phyloP scores from a whole-genome alignment of 2,888 invertebrate genomes.

The Biston stratarius region DNA sequence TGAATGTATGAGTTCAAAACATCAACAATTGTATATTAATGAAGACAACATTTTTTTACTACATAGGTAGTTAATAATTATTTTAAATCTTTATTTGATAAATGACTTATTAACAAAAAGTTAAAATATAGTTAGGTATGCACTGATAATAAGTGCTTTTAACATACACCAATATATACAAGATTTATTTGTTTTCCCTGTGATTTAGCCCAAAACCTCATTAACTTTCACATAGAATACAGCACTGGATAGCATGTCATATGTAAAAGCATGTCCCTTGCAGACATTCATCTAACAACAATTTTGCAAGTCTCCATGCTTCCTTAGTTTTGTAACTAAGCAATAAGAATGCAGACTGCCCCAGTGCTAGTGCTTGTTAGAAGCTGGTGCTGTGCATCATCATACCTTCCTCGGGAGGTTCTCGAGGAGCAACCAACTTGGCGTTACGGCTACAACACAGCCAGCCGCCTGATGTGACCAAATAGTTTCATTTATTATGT shows the following conservation, averaged over 20 bases:
- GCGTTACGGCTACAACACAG: slow-evolving; percentile 76
- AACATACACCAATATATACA: not conserved
- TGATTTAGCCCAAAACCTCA: not conserved
- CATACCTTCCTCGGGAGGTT: slow-evolving; percentile 67
- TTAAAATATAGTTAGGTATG: not conserved
- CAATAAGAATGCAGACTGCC: slow-evolving; percentile 28
- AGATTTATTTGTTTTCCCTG: not conserved
- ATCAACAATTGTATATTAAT: not conserved
- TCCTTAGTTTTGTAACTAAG: not conserved
- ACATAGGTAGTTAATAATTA: not conserved
- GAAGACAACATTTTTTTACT: not conserved
- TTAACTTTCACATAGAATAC: not conserved
- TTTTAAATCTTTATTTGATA: not conserved
- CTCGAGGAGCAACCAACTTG: slow-evolving; percentile 67
- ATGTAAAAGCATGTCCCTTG: not conserved
- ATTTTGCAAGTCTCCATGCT: not conserved
- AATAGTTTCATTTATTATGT: slow-evolving; percentile 36
- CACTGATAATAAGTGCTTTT: not conserved
- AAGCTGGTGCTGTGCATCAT: slow-evolving; percentile 33
- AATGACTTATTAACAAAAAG: not conserved
- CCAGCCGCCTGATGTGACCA: slow-evolving; percentile 70
- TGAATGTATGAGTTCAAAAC: not conserved
- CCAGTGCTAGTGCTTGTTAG: slow-evolving; percentile 9
- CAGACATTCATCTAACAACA: not conserved
- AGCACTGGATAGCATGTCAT: not conserved